Percentiles rank a stretch among this genome's conserved stretches.
These are phyloP conservation scores for Conus ventricosus DNA, from an alignment of 1,140 invertebrate genomes.

Conservation along the genomic window DNA sequence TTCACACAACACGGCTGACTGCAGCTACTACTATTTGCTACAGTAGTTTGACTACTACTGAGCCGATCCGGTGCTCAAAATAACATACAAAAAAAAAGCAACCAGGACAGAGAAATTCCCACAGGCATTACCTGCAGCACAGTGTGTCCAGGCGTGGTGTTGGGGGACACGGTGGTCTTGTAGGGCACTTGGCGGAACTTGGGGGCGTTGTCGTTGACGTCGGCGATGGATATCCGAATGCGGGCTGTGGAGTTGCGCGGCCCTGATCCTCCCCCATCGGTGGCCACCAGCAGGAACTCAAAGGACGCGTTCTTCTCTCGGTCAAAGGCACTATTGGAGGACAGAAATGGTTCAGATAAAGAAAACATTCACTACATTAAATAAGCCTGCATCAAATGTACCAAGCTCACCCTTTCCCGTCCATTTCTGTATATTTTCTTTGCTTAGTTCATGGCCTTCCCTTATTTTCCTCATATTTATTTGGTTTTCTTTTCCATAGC, in stretches of 20 bases:
- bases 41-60: too few relatives aligned
- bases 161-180: constrained; percentile 81
- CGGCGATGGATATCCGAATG: constrained; percentile 89
- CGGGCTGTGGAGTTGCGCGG: constrained; percentile 94
- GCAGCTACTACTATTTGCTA: too few relatives aligned
- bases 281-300: constrained; percentile 89
- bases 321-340: constrained; percentile 84
- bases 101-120: too few relatives aligned
- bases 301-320: constrained; percentile 87
- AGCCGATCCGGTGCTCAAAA: too few relatives aligned
- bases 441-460: too few relatives aligned
- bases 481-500: too few relatives aligned
- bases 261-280: constrained; percentile 80
- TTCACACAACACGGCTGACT: too few relatives aligned
- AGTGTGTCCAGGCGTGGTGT: constrained; percentile 36
- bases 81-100: too few relatives aligned
- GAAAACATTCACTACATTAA: too few relatives aligned
- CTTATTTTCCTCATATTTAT: too few relatives aligned
- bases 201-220: constrained; percentile 95
- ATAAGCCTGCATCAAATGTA: too few relatives aligned
- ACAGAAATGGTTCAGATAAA: background rate
- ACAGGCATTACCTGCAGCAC: constrained; percentile 36
- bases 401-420: too few relatives aligned
- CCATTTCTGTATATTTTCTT: background rate
- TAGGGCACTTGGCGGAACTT: constrained; percentile 89